These are phyloP conservation scores for Hoplostethus atlanticus DNA, from an alignment of 2,797 vertebrate species.

Conservation along the genomic window DNA sequence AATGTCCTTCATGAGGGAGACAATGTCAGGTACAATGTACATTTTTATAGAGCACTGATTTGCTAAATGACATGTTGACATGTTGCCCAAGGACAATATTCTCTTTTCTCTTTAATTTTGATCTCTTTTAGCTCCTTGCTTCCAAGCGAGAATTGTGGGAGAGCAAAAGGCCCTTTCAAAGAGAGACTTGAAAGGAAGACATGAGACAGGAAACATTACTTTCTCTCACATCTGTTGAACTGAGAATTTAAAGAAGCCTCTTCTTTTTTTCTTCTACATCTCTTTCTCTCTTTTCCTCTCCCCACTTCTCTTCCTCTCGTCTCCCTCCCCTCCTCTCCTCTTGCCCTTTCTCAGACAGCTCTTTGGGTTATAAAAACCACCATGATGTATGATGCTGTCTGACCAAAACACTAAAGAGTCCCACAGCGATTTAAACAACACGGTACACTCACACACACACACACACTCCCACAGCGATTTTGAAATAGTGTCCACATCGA, in stretches of 20 bases:
- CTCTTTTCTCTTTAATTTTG: too few relatives aligned
- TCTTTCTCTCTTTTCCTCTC: conserved; percentile 1
- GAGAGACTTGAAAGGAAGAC: not conserved
- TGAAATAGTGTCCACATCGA: conserved; percentile 69
- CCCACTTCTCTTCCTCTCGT: conserved; percentile 11
- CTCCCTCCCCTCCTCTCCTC: conserved; percentile 10
- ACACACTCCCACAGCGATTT: conserved; percentile 26
- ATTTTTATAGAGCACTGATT: too few relatives aligned
- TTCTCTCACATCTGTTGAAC: conserved; percentile 11
- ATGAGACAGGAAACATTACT: not conserved
- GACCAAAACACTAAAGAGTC: conserved; percentile 69
- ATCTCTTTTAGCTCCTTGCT: too few relatives aligned
- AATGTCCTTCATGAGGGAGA: too few relatives aligned
- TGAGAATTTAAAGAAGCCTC: conserved; percentile 2
- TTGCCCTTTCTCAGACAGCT: conserved; percentile 56
- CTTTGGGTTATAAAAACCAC: conserved; percentile 64
- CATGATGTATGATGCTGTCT: conserved; percentile 75
- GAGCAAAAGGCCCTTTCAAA: too few relatives aligned
- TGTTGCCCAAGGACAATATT: too few relatives aligned
- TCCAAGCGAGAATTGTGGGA: too few relatives aligned
- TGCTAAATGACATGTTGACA: too few relatives aligned
- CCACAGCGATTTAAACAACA: conserved; percentile 59
- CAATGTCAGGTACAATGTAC: too few relatives aligned
- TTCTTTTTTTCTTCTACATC: conserved; percentile 1
- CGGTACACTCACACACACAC: conserved; percentile 12